Base-by-base conservation (phyloP, 2,888 invertebrate species). In the Cylloceria caligata region DNA sequence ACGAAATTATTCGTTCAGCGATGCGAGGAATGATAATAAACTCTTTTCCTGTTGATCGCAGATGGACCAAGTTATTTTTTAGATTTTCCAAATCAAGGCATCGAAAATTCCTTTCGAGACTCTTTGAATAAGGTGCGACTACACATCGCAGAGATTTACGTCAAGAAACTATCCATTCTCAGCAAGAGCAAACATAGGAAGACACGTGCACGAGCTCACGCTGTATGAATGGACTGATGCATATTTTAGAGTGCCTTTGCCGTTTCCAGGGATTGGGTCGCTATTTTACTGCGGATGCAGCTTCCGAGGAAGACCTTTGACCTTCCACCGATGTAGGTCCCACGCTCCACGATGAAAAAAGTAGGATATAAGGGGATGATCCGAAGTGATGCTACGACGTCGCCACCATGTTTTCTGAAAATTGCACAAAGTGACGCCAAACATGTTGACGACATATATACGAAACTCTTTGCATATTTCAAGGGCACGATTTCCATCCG, bases 161-260 rank as follows among this genome's bases (percentile, higher is more conserved):
- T 36, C 24, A 24, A 16, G 57, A 47, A 47, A n/a, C 36, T 24
- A 49, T 57, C 13, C 62, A 21, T 64, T 39, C 72, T 34, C 19
- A n/a, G 69, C 9, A n/a, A 57, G 36, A 39, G 27, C n/a, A 60
- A 67, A 49, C 75, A 65, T 30, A 11, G 30, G 9, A 24, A 11
- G 9, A 24, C 24, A 62, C 69, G 52, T 69, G 30, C 39, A 69
- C 64, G 27, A 27, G 27, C 55, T 9, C 47, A 45, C 65, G 49
- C 47, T 34, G 57, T 67, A 80, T 75, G 75, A 75, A 80, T 80
- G 75, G 69, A 67, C 65, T 71, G 11, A 6, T 80, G 75, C 71
- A 80, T 80, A 80, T 75, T 80, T 75, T 16, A 80, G 75, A 24
- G n/a, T 36, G 65, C 42, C 49, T 80, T 71, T 67, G 75, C 55